phyloP scores from a whole-genome alignment of 2,797 vertebrate genomes.

The Taeniopygia guttata region DNA sequence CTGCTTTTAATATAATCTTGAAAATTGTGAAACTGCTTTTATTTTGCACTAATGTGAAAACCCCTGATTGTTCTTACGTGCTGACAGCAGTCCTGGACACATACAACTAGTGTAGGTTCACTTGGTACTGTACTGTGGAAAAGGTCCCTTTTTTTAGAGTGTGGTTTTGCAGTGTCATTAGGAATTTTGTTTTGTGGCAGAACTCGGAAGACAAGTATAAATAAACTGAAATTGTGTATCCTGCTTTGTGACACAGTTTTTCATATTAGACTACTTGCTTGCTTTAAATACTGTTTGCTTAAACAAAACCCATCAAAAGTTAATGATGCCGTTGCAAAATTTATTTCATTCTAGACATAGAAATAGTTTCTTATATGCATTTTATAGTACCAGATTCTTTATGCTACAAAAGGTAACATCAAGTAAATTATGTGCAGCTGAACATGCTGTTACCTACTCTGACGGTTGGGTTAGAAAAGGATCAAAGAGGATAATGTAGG shows the following conservation, averaged over 20 bases:
- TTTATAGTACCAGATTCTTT: background rate
- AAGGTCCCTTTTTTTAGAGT: background rate
- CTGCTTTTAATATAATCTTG: background rate
- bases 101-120: background rate
- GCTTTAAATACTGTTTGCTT: background rate
- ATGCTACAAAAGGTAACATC: background rate
- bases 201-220: background rate
- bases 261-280: background rate
- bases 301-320: background rate
- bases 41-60: background rate
- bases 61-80: background rate
- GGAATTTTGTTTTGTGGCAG: background rate
- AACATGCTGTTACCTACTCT: background rate
- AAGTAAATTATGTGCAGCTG: background rate
- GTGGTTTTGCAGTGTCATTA: background rate
- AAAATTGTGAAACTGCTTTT: background rate
- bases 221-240: background rate
- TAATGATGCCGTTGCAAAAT: background rate
- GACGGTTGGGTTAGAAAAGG: background rate
- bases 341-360: background rate
- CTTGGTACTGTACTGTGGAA: background rate
- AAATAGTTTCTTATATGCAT: background rate
- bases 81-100: background rate
- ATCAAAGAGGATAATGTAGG: background rate
- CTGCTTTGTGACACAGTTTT: background rate